A percentile compares a stretch with the other conserved stretches of the same genome.
phyloP scores from a whole-genome alignment of 2,797 vertebrate species.

The Cossypha polioptera region DNA sequence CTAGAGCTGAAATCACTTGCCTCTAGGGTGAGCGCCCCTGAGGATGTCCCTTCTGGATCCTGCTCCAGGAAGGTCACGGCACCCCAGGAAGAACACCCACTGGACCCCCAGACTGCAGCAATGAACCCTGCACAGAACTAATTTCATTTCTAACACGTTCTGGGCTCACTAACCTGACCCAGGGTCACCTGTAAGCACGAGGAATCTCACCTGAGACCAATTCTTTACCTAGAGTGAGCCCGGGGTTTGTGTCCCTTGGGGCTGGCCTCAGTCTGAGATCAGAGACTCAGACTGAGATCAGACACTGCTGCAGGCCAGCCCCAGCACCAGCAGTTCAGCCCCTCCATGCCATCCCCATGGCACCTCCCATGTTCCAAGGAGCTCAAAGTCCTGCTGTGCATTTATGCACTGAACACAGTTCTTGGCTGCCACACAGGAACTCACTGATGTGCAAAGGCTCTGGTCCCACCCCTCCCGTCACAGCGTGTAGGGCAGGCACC shows the following conservation, averaged over 20 bases:
- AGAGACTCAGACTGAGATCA: too few relatives aligned
- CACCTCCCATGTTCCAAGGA: background rate
- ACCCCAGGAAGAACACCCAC: too few relatives aligned
- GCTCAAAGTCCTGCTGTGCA: background rate
- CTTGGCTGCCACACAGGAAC: background rate
- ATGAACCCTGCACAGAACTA: background rate
- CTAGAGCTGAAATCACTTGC: too few relatives aligned
- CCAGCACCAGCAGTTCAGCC: background rate
- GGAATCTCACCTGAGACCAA: background rate
- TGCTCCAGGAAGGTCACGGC: too few relatives aligned
- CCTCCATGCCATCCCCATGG: background rate
- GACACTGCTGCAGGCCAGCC: background rate
- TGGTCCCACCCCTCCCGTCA: background rate
- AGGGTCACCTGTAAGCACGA: background rate
- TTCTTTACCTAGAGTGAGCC: background rate
- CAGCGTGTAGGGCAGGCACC: background rate
- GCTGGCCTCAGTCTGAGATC: accelerated
- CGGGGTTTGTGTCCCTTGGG: accelerated
- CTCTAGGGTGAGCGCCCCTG: too few relatives aligned
- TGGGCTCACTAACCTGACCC: background rate
- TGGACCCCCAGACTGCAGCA: too few relatives aligned
- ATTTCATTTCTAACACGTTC: accelerated
- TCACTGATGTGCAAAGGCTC: background rate
- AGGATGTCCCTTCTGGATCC: too few relatives aligned
- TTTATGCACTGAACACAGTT: background rate